These are phyloP conservation scores for Lycia hirtaria DNA, from an alignment of 2,888 invertebrate species.

Conservation along the genomic window DNA sequence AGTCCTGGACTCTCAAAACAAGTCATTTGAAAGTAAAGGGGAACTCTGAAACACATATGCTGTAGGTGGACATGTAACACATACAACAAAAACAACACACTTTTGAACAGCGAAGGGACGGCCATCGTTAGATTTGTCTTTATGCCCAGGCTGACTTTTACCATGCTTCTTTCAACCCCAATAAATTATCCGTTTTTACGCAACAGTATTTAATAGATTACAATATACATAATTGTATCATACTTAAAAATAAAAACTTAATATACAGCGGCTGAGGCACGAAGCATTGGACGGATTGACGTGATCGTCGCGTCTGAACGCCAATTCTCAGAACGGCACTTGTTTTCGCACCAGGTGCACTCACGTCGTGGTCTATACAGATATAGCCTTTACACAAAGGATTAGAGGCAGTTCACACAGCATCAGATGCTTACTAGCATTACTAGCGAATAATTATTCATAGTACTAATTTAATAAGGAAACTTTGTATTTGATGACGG, in stretches of 20 bases:
- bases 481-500: not conserved
- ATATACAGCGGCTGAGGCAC: not conserved
- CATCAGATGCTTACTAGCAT: not conserved
- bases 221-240: too few relatives aligned
- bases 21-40: too few relatives aligned
- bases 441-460: not conserved
- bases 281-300: conserved; percentile 5
- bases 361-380: conserved; percentile 51
- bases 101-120: too few relatives aligned
- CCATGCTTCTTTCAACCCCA: too few relatives aligned
- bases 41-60: too few relatives aligned
- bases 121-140: too few relatives aligned
- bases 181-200: too few relatives aligned
- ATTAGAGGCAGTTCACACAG: conserved; percentile 9
- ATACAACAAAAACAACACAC: too few relatives aligned
- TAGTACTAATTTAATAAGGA: not conserved
- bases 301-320: conserved; percentile 44
- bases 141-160: too few relatives aligned
- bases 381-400: conserved; percentile 39
- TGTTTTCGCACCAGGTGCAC: conserved; percentile 71
- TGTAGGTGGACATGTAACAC: too few relatives aligned
- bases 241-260: not conserved
- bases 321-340: conserved; percentile 67
- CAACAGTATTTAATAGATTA: too few relatives aligned
- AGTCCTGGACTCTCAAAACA: too few relatives aligned